Conservation (phyloP, 2,797 vertebrate species). For the Macroramphosus scolopax region DNA sequence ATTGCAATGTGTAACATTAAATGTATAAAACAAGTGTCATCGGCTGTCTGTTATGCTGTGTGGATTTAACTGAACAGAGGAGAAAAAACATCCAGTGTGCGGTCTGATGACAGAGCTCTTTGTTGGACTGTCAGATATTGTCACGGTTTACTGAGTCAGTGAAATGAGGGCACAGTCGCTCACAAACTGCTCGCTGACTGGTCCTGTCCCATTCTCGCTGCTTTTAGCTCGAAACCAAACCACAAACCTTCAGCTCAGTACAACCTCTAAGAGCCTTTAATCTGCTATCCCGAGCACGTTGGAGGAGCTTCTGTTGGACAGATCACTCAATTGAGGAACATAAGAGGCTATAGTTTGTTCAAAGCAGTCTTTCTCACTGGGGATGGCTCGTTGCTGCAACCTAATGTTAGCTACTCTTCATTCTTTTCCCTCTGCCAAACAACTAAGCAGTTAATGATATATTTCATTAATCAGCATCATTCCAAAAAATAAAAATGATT, state of each 20-base stretch:
- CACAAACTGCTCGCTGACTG: conserved; percentile 21
- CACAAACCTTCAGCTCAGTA: conserved; percentile 32
- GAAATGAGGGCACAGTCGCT: conserved; percentile 58
- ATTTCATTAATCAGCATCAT: no score
- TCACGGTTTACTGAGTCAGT: conserved; percentile 41
- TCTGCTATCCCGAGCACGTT: background rate
- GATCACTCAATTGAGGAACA: background rate
- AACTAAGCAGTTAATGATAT: no score
- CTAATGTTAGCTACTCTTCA: no score
- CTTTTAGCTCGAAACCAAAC: conserved; percentile 17
- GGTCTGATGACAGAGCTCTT: conserved; percentile 23
- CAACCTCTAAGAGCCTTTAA: conserved; percentile 34
- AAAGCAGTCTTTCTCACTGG: no score
- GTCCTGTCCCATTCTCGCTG: conserved; percentile 8
- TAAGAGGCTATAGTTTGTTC: no score
- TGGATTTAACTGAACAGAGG: no score
- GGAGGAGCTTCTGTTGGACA: conserved; percentile 11
- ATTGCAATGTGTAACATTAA: conserved; percentile 2
- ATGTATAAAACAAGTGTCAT: conserved; percentile 33
- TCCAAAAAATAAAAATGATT: no score
- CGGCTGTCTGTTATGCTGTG: conserved; percentile 24
- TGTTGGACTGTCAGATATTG: conserved; percentile 60
- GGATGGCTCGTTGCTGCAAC: no score
- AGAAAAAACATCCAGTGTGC: no score
- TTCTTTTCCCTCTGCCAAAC: no score